These are phyloP conservation scores for Falco columbarius DNA, from an alignment of 2,797 vertebrate genomes.

Conservation along the genomic window DNA sequence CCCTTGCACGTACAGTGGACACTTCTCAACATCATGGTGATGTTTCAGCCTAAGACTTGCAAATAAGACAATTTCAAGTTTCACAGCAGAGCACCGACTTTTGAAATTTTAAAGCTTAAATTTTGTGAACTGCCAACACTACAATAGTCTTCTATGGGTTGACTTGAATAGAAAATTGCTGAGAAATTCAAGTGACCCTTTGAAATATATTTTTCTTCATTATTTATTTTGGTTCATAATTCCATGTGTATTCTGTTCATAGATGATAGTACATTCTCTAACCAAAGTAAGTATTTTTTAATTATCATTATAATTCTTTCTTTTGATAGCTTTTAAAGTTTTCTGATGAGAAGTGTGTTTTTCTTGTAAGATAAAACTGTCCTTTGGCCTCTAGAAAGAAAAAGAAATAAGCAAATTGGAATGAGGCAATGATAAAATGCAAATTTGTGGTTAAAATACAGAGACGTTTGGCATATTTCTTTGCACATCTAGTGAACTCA, in stretches of 20 bases:
- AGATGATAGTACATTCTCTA: background rate
- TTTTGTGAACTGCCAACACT: background rate
- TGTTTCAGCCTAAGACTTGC: background rate
- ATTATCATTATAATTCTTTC: background rate
- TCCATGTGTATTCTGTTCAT: background rate
- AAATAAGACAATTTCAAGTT: background rate
- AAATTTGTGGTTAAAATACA: slow-evolving; percentile 33
- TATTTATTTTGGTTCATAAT: background rate
- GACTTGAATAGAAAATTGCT: background rate
- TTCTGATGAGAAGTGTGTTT: background rate
- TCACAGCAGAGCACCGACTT: background rate
- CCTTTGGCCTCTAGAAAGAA: background rate
- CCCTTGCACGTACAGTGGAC: background rate
- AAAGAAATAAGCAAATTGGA: background rate
- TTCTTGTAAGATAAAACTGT: background rate
- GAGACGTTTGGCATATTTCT: slow-evolving; percentile 13
- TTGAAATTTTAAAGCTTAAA: background rate
- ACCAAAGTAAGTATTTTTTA: background rate
- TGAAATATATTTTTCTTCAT: background rate
- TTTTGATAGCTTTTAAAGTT: background rate
- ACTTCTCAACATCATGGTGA: background rate
- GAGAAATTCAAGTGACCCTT: background rate
- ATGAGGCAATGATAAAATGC: slow-evolving; percentile 2
- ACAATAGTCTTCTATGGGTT: background rate
- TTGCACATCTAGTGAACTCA: background rate